Percentiles rank a stretch among this genome's conserved stretches.
Evolutionary conservation across 2,797 vertebrate genomes (phyloP).

Genomic region (Bryconaethiops microstoma): DNA sequence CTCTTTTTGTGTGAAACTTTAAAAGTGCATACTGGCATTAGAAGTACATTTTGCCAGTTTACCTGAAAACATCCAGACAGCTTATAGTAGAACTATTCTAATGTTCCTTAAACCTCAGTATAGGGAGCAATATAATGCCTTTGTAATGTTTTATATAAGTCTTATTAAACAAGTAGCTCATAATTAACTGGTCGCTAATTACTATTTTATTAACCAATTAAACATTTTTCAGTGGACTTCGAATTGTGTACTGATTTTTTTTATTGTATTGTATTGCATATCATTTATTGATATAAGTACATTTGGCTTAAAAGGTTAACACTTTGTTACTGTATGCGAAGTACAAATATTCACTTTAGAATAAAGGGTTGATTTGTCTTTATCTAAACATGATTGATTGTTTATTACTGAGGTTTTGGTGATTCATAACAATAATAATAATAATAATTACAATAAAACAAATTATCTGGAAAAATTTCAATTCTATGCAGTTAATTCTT

Average conservation of each 20-base stretch:
- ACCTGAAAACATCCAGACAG: not conserved
- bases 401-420: not conserved
- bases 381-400: not conserved
- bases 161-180: not conserved
- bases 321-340: not conserved
- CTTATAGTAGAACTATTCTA: not conserved
- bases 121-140: not conserved
- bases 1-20: slow-evolving; percentile 27
- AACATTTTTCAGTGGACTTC: not conserved
- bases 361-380: not conserved
- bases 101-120: not conserved
- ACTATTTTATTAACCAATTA: not conserved
- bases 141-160: not conserved
- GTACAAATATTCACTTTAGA: not conserved
- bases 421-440: too few relatives aligned
- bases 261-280: not conserved
- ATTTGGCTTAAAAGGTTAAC: too few relatives aligned
- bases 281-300: too few relatives aligned
- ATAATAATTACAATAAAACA: too few relatives aligned
- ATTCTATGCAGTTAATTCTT: not conserved
- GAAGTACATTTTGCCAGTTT: not conserved
- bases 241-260: not conserved
- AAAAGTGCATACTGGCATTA: slow-evolving; percentile 20
- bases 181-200: not conserved
- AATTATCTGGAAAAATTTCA: not conserved